Evolutionary conservation across 2,888 invertebrate genomes (phyloP), one percentile per base, ranked within the genome.

Genomic region (Antitype chi): DNA sequence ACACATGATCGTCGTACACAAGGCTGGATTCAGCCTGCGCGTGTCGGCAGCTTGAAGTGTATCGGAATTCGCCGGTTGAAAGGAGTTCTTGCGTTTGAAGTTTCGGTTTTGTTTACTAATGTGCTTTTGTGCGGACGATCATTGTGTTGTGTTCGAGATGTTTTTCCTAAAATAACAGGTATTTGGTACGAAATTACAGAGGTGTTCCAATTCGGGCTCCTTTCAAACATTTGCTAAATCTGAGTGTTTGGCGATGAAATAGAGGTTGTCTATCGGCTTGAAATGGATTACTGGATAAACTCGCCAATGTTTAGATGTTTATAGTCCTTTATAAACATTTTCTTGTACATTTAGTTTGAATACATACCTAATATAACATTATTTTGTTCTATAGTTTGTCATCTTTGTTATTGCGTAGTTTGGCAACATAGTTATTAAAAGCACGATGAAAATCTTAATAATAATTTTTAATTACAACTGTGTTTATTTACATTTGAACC

Each of bases 41-140:
- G 11, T 59, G 17, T 23, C 17, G 49, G 13, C 60, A 79, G 73
- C 67, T 76, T 81, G 67, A 79, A 78, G 78, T 78, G 81, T 80
- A 87, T 78, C 80, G 81, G 74, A 84, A 84, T 83, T 84, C 76
- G 20, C 74, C 76, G 72, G 84, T 80, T 84, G 75, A 83, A 88
- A 85, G 84, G 86, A 87, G 89, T 85, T 85, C 84, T 87, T 84
- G 84, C 81, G 86, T 88, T 87, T 86, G 87, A 90, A 88, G 87
- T 90, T 88, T 77, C 75, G 85, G 89, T 87, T 88, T 89, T 90
- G 88, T 89, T 86, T 88, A 87, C 87, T 85, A 89, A 90, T 87
- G 82, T 85, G 90, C 88, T 89, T 89, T 89, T 87, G 86, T 87
- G 80, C 79, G 85, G 81, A 80, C 64, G 82, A 75, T 82, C 84